Percentiles rank a stretch among this genome's conserved stretches.
phyloP scores from a whole-genome alignment of 2,888 invertebrate species.

The Tinea trinotella region DNA sequence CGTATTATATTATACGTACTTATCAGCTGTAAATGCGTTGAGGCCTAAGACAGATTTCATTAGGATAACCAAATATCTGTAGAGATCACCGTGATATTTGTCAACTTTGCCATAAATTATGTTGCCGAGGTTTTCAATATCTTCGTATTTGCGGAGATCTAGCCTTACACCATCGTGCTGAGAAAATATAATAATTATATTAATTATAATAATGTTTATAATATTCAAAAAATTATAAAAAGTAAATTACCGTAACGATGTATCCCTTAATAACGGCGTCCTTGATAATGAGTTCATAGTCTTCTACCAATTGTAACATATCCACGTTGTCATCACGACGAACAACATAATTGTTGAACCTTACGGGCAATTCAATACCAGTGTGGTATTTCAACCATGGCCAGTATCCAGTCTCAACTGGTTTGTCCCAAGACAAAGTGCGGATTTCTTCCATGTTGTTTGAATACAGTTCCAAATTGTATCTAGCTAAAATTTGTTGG shows the following conservation, averaged over 20 bases:
- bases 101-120: constrained; percentile 59
- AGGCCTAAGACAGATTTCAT: constrained; percentile 63
- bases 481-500: constrained; percentile 77
- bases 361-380: constrained; percentile 67
- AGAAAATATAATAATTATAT: constrained; percentile 20
- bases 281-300: constrained; percentile 67
- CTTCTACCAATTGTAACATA: constrained; percentile 39
- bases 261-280: constrained; percentile 73
- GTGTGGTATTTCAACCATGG: constrained; percentile 70
- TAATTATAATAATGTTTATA: background rate
- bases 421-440: constrained; percentile 57
- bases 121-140: constrained; percentile 68
- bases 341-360: constrained; percentile 55
- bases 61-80: constrained; percentile 72
- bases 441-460: constrained; percentile 58
- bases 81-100: constrained; percentile 51
- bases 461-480: constrained; percentile 67
- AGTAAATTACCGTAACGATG: constrained; percentile 49
- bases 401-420: constrained; percentile 67
- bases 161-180: constrained; percentile 50
- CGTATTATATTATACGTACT: constrained; percentile 35
- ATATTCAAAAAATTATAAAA: background rate
- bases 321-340: constrained; percentile 40
- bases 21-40: constrained; percentile 43
- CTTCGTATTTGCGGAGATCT: constrained; percentile 54